phyloP scores from a whole-genome alignment of 1,140 invertebrate genomes.

The Ylistrum balloti region DNA sequence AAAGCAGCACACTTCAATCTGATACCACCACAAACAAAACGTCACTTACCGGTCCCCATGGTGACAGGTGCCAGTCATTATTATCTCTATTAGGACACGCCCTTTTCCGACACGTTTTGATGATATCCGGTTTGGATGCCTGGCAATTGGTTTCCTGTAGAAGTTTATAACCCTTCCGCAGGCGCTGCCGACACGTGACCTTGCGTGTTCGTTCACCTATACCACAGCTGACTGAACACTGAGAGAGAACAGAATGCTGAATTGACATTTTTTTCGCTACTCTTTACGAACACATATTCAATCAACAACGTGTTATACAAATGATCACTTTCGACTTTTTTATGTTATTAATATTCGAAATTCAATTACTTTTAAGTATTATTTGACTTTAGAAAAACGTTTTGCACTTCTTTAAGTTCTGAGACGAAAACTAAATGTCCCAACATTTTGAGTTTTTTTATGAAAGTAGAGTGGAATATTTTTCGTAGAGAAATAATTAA shows the following conservation, averaged over 20 bases:
- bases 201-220: slow-evolving; percentile 86
- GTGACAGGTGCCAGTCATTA: slow-evolving; percentile 68
- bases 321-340: no score
- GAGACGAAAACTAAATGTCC: no score
- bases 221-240: slow-evolving; percentile 90
- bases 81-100: slow-evolving; percentile 60
- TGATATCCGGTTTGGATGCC: slow-evolving; percentile 58
- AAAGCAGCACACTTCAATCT: not conserved
- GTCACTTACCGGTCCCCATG: slow-evolving; percentile 74
- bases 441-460: no score
- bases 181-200: slow-evolving; percentile 86
- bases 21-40: not conserved
- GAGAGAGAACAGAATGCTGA: slow-evolving; percentile 52
- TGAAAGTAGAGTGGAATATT: no score
- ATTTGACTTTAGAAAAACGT: no score
- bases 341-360: no score
- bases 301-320: no score
- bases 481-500: no score
- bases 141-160: slow-evolving; percentile 63
- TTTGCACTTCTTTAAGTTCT: no score
- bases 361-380: no score
- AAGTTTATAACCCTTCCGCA: slow-evolving; percentile 75
- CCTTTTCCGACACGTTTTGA: slow-evolving; percentile 57
- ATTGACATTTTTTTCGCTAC: no score
- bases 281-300: no score